Conservation (phyloP, 1,140 invertebrate species). For the Lerema accius region DNA sequence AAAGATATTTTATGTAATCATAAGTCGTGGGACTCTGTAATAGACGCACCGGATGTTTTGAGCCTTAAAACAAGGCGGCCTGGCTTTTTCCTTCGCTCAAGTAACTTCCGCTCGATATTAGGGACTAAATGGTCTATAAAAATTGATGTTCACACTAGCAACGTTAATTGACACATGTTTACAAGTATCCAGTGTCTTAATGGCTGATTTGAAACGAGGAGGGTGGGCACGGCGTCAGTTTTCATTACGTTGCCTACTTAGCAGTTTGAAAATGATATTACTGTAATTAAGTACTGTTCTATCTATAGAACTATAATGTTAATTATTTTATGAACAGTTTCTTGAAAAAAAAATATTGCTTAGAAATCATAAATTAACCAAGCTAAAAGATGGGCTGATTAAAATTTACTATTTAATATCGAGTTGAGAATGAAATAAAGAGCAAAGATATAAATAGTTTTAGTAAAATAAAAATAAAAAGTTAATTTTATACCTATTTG, state of each 20-base stretch:
- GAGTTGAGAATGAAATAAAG: too few relatives aligned
- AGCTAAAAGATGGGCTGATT: too few relatives aligned
- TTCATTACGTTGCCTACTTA: neutral
- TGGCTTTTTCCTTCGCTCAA: slow-evolving; percentile 49
- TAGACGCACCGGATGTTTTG: slow-evolving; percentile 2
- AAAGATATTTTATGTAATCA: neutral
- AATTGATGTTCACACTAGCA: neutral
- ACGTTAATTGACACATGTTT: slow-evolving; percentile 14
- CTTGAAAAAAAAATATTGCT: too few relatives aligned
- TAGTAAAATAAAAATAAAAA: too few relatives aligned
- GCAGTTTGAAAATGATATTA: too few relatives aligned
- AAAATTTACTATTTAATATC: too few relatives aligned
- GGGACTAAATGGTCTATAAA: slow-evolving; percentile 14
- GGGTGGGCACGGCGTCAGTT: slow-evolving; percentile 19
- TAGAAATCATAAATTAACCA: too few relatives aligned
- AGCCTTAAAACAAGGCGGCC: slow-evolving; percentile 30
- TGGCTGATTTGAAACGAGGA: slow-evolving; percentile 12
- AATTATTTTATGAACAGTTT: too few relatives aligned
- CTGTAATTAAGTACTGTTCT: too few relatives aligned
- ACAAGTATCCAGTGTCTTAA: slow-evolving; percentile 12
- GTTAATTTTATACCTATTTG: too few relatives aligned
- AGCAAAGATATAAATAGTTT: too few relatives aligned
- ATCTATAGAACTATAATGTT: too few relatives aligned
- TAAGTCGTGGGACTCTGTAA: neutral
- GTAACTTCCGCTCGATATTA: slow-evolving; percentile 40